These are phyloP conservation scores for Trissonchulus latispiculum DNA, from an alignment of 2,888 invertebrate genomes.

Conservation along the genomic window DNA sequence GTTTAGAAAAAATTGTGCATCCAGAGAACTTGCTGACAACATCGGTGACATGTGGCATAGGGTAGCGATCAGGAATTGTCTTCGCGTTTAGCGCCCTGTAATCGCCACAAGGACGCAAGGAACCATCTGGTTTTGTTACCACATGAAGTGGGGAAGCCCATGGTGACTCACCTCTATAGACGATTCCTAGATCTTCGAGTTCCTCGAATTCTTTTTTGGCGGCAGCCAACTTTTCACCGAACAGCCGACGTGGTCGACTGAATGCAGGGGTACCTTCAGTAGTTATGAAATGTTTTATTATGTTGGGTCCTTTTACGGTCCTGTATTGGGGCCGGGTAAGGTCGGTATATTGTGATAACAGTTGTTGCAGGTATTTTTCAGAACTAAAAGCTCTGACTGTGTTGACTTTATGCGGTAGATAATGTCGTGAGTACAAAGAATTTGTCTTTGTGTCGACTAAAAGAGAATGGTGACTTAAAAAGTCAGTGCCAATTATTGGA, in stretches of 20 bases:
- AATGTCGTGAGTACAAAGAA: not conserved
- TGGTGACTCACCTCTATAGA: conserved; percentile 7
- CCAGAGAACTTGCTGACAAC: not conserved
- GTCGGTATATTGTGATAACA: no score
- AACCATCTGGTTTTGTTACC: not conserved
- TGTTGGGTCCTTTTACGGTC: no score
- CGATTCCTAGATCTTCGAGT: not conserved
- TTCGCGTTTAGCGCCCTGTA: not conserved
- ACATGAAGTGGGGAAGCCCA: conserved; percentile 10
- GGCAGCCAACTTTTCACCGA: not conserved
- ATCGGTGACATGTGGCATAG: not conserved
- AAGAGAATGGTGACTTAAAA: not conserved
- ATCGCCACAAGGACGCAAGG: conserved; percentile 9
- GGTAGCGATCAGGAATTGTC: conserved; percentile 8
- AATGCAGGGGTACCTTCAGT: not conserved
- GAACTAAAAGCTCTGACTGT: no score
- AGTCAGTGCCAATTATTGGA: not conserved
- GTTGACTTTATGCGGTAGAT: not conserved
- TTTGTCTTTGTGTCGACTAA: not conserved
- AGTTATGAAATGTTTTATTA: no score
- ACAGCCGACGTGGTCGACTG: not conserved
- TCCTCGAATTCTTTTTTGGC: not conserved
- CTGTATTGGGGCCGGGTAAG: no score
- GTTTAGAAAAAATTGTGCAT: not conserved
- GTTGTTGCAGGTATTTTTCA: no score